Evolutionary conservation across 2,113 vertebrate genomes (phyloP).

Genomic region (Pluvianellus socialis): DNA sequence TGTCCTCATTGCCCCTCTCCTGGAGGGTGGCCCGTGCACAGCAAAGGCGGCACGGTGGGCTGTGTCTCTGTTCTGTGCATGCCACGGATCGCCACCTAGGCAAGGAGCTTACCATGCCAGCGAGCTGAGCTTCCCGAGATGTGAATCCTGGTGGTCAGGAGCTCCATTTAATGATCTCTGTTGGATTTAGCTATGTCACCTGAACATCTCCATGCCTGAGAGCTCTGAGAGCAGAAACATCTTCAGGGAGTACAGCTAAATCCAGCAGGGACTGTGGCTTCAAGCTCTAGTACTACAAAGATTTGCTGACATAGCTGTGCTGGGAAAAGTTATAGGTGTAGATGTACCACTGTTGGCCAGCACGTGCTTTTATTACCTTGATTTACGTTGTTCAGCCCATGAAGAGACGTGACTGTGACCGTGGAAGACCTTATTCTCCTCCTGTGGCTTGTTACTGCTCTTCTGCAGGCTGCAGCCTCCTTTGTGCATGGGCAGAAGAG

Average conservation of each 20-base stretch:
- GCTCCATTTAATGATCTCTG: not conserved
- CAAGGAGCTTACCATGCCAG: not conserved
- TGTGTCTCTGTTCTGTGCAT: not conserved
- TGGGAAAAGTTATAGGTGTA: not conserved
- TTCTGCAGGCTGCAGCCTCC: not conserved
- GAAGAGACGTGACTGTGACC: not conserved
- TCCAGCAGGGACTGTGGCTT: not conserved
- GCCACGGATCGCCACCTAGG: not conserved
- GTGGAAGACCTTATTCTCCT: not conserved
- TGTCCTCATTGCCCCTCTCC: not conserved
- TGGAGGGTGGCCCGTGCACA: fast-evolving
- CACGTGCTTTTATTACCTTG: not conserved
- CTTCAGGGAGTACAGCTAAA: not conserved
- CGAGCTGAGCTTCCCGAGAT: fast-evolving
- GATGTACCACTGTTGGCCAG: not conserved
- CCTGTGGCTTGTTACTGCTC: not conserved
- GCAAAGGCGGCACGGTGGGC: fast-evolving
- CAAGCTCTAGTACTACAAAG: not conserved
- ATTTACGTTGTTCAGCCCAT: not conserved
- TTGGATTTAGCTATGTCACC: not conserved
- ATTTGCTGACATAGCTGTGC: not conserved
- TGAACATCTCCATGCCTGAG: not conserved
- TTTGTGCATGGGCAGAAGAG: not conserved
- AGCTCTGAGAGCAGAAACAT: not conserved
- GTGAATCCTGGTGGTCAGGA: not conserved